These are phyloP conservation scores for Drosophila arizonae DNA, from an alignment of 1,140 invertebrate genomes.

Conservation along the genomic window DNA sequence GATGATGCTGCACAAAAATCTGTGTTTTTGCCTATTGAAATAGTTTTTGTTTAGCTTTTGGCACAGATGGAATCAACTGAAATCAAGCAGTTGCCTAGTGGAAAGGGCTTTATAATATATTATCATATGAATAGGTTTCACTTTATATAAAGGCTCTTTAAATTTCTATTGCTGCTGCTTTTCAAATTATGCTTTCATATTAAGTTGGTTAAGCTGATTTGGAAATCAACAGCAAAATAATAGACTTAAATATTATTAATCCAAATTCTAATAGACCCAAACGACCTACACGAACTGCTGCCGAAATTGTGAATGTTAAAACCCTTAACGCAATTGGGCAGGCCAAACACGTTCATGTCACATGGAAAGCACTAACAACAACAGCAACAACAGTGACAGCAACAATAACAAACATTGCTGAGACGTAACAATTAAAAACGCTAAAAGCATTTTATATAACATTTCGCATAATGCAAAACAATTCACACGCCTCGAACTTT, in stretches of 20 bases:
- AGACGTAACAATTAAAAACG: slow-evolving; percentile 77
- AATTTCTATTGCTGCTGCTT: no score
- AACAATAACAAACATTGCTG: slow-evolving; percentile 17
- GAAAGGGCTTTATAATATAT: not conserved
- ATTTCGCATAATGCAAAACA: slow-evolving; percentile 52
- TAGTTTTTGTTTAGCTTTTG: not conserved
- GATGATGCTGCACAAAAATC: slow-evolving; percentile 19
- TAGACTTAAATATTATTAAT: no score
- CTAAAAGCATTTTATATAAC: slow-evolving; percentile 74
- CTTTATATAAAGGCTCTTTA: no score
- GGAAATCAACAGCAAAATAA: no score
- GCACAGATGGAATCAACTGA: not conserved
- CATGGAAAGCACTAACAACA: slow-evolving; percentile 28
- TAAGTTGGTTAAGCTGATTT: no score
- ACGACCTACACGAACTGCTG: slow-evolving; percentile 13
- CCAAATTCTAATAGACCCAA: slow-evolving; percentile 14
- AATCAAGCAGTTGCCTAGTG: not conserved
- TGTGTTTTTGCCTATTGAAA: not conserved
- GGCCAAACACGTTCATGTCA: slow-evolving; percentile 40
- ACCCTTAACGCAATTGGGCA: slow-evolving; percentile 29
- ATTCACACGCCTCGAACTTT: slow-evolving; percentile 63
- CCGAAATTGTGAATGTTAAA: slow-evolving; percentile 21
- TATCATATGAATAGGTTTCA: no score
- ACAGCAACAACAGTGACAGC: slow-evolving; percentile 16
- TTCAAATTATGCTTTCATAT: not conserved